Conservation (phyloP, 2,113 vertebrate genomes). For the Opisthocomus hoazin region DNA sequence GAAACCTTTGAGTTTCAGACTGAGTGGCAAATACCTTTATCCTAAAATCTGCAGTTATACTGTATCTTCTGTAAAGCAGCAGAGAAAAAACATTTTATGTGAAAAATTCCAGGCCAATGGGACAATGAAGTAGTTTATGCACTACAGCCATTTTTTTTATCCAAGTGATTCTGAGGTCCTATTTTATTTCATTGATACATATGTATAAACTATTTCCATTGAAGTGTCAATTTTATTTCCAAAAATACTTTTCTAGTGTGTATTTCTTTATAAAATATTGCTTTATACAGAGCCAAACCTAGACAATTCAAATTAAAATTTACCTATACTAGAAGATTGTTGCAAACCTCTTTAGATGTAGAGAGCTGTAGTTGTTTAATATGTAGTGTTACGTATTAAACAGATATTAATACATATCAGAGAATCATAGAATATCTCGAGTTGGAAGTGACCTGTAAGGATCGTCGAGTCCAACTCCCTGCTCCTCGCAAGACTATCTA, state of each 20-base stretch:
- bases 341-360: neutral
- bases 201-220: neutral
- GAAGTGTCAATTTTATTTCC: neutral
- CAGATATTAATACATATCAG: neutral
- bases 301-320: neutral
- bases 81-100: neutral
- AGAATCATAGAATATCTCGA: fast-evolving
- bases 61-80: neutral
- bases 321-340: neutral
- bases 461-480: neutral
- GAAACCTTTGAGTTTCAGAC: neutral
- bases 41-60: neutral
- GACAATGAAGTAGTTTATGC: neutral
- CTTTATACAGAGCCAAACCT: neutral
- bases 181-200: neutral
- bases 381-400: neutral
- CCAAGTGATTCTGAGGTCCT: neutral
- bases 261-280: neutral
- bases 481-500: neutral
- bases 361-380: neutral
- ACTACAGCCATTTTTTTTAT: neutral
- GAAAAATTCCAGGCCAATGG: neutral
- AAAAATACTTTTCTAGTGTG: neutral
- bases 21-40: neutral
- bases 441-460: neutral